Evolutionary conservation across 2,888 invertebrate species (phyloP), one percentile per base, ranked within the genome.

Genomic region (Ochlodes sylvanus): DNA sequence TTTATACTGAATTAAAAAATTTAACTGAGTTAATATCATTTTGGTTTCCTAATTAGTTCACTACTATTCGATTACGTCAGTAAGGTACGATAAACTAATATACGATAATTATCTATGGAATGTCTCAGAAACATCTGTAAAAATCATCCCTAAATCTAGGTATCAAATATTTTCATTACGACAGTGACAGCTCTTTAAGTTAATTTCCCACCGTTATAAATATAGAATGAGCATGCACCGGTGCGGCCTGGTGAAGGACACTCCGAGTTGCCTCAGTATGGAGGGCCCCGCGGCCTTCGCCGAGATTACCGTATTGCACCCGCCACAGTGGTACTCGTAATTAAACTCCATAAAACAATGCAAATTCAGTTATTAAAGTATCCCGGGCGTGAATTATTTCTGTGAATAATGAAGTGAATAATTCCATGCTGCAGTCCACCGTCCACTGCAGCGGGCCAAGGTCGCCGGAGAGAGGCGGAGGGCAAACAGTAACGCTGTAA

Each of bases 361-460:
- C 41, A 38, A 57, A 50, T 58, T 50, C 34, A 42, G 19, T 52
- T 52, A 64, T 34, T 57, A 19, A 15, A 58, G 57, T 50, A 41
- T 38, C 21, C n/a, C n/a, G 57, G 27, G 17, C 41, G 21, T 66
- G 65, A 66, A 66, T 66, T 66, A 66, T 52, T 60, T 58, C 52
- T 41, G 52, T 52, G 58, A 66, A 58, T 60, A 66, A 66, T 42
- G 65, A 50, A 66, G 61, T 54, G 52, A 38, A 41, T 54, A 61
- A 61, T 68, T 68, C 12, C 19, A 47, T 14, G 57, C 57, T 58
- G 62, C 68, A 50, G 62, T 34, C 61, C 38, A 47, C 55, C 3
- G 27, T n/a, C n/a, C n/a, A 27, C 68, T 70, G 71, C 70, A 68
- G 63, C 55, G 61, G 44, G 70, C 69, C 71, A 58, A 65, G 65